These are phyloP conservation scores for Bungarus multicinctus DNA, from an alignment of 2,113 vertebrate species.

Conservation along the genomic window DNA sequence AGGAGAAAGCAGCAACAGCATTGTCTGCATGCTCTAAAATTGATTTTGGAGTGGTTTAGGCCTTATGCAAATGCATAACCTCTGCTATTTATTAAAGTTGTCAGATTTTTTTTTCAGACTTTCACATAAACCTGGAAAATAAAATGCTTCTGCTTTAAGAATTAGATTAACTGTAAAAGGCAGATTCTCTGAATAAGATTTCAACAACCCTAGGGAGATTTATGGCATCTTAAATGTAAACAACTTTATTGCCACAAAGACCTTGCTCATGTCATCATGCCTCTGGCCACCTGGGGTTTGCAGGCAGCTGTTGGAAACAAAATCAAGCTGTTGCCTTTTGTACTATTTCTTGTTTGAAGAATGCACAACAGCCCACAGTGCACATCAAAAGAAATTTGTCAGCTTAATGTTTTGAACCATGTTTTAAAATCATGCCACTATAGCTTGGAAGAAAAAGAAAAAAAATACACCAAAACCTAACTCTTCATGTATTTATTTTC, in stretches of 20 bases:
- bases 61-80: not conserved
- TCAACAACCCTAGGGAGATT: not conserved
- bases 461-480: not conserved
- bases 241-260: not conserved
- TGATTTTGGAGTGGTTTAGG: not conserved
- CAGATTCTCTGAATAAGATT: not conserved
- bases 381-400: not conserved
- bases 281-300: not conserved
- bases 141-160: not conserved
- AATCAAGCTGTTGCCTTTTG: not conserved
- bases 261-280: not conserved
- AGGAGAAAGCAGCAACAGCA: not conserved
- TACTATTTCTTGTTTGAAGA: not conserved
- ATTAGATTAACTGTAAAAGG: not conserved
- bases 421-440: not conserved
- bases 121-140: not conserved
- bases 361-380: not conserved
- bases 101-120: not conserved
- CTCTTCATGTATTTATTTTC: not conserved
- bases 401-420: not conserved
- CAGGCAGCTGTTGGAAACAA: not conserved
- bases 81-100: not conserved
- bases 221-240: not conserved
- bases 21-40: not conserved
- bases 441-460: not conserved